These are phyloP conservation scores for Cacatua alba DNA, from an alignment of 2,113 vertebrate species.

Conservation along the genomic window DNA sequence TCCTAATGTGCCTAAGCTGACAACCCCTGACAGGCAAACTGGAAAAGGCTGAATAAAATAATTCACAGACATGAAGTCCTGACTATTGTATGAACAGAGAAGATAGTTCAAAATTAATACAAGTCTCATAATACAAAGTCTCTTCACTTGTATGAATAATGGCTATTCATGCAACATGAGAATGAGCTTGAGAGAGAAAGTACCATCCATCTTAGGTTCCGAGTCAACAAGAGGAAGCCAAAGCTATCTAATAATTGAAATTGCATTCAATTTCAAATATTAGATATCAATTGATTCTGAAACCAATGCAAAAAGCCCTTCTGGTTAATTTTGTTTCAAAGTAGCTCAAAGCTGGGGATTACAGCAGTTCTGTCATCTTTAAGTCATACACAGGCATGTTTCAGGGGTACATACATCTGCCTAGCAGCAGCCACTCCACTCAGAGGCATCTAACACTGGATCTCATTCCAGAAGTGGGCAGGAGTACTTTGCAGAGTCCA, in stretches of 20 bases:
- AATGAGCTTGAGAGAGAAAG: background rate
- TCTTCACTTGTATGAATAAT: background rate
- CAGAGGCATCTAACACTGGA: background rate
- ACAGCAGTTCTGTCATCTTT: background rate
- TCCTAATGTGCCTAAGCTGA: background rate
- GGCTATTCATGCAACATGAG: background rate
- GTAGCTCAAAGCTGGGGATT: background rate
- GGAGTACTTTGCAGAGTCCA: background rate
- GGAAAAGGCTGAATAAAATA: background rate
- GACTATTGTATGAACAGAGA: background rate
- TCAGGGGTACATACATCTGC: background rate
- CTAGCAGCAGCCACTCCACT: background rate
- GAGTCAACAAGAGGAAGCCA: background rate
- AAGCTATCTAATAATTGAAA: background rate
- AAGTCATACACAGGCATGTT: background rate
- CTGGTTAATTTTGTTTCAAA: background rate
- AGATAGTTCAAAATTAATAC: constrained; percentile 7
- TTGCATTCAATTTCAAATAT: background rate
- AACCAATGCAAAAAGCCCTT: background rate
- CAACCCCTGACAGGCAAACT: background rate
- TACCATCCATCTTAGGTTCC: background rate
- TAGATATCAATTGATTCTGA: background rate
- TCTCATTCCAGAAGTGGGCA: background rate
- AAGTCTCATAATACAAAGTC: constrained; percentile 28
- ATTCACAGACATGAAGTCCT: background rate